Evolutionary conservation across 30 jellyfish, hydroid and myxozoan genomes (phyloP).

Genomic region (Hydractinia symbiolongicarpus): DNA sequence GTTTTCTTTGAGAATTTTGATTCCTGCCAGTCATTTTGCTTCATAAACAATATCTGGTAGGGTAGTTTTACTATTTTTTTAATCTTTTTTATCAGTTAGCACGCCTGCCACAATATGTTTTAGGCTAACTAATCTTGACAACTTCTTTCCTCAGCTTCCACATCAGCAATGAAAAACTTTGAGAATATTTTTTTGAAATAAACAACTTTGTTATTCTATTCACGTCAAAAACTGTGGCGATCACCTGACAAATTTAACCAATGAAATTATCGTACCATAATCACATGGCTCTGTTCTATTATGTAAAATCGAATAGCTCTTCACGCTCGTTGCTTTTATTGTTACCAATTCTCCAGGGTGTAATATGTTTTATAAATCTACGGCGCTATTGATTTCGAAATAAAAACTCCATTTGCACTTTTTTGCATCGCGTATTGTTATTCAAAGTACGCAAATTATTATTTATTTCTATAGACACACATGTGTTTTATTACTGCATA

Average conservation of each 20-base stretch:
- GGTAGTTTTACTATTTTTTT: slow-evolving; percentile 7
- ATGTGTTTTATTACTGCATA: too few species aligned
- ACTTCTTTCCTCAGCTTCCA: background rate
- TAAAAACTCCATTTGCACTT: too few species aligned
- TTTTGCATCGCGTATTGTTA: too few species aligned
- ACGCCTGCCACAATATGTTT: slow-evolving; percentile 27
- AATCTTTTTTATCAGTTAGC: slow-evolving; percentile 5
- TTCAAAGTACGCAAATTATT: too few species aligned
- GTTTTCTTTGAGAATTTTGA: slow-evolving; percentile 13
- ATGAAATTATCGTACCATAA: background rate
- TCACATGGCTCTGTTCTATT: slow-evolving; percentile 6
- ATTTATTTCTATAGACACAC: too few species aligned
- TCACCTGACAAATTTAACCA: slow-evolving; percentile 21
- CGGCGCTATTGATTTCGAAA: too few species aligned
- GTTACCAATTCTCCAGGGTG: background rate
- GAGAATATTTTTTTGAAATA: background rate
- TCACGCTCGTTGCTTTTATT: slow-evolving; percentile 25
- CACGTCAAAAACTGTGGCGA: background rate
- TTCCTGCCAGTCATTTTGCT: slow-evolving; percentile 40
- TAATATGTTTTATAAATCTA: background rate
- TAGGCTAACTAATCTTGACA: slow-evolving; percentile 6
- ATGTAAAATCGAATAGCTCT: slow-evolving; percentile 10
- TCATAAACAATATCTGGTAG: background rate
- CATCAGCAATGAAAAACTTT: background rate
- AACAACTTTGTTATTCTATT: background rate